A percentile compares a stretch with the other conserved stretches of the same genome.
These are phyloP conservation scores for Spisula solida DNA, from an alignment of 2,888 invertebrate species.

Conservation along the genomic window DNA sequence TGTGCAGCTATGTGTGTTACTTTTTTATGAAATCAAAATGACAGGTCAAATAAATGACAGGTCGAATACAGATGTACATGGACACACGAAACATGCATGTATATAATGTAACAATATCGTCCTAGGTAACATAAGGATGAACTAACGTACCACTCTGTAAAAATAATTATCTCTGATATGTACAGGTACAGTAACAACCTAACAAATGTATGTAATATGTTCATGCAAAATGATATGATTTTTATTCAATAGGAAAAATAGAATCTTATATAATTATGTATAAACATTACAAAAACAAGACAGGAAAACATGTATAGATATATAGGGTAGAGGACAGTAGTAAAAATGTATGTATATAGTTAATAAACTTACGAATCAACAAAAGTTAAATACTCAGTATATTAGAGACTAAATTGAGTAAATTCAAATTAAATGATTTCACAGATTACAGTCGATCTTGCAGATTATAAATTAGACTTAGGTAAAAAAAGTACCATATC, in stretches of 20 bases:
- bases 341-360: neutral
- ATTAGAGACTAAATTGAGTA: neutral
- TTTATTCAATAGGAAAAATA: constrained; percentile 24
- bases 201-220: neutral
- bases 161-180: constrained; percentile 38
- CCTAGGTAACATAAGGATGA: neutral
- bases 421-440: neutral
- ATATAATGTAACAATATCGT: neutral
- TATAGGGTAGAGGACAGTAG: neutral
- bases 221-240: constrained; percentile 28
- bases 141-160: neutral
- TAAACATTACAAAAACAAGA: constrained; percentile 25
- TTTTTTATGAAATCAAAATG: neutral
- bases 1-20: neutral
- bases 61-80: neutral
- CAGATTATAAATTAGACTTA: neutral
- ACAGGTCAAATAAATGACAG: neutral
- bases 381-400: neutral
- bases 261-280: neutral
- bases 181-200: constrained; percentile 36
- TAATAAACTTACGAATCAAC: neutral
- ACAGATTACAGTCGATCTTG: neutral
- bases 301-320: neutral
- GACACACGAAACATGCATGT: neutral
- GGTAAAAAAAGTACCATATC: neutral